Base-by-base conservation (phyloP, 2,888 invertebrate genomes). In the Hermodice carunculata region DNA sequence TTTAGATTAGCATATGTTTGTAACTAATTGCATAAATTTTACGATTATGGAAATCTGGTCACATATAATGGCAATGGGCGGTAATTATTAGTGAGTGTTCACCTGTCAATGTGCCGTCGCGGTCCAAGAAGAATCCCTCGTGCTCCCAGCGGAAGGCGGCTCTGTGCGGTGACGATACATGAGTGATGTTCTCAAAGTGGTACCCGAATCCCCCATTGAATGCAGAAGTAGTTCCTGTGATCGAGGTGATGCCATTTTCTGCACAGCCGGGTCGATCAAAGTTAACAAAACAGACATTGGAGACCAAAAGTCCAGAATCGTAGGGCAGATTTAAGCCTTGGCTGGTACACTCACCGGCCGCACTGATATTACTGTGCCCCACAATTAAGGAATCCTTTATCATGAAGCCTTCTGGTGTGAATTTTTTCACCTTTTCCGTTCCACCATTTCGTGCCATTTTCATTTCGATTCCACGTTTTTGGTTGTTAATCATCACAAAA, bases 31-130 rank as follows among this genome's bases (percentile, higher is more conserved):
- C n/a, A n/a, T n/a, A n/a, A n/a, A n/a, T n/a, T n/a, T n/a, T n/a
- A n/a, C n/a, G n/a, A n/a, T n/a, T n/a, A n/a, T n/a, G n/a, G n/a
- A n/a, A n/a, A n/a, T n/a, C n/a, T n/a, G n/a, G n/a, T n/a, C n/a
- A n/a, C n/a, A n/a, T n/a, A n/a, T n/a, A n/a, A n/a, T n/a, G n/a
- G n/a, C n/a, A n/a, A n/a, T n/a, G n/a, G n/a, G n/a, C 14, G 31
- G 14, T 8, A 28, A 3, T 28, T 8, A 24, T 5, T 5, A 24
- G 17, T 4, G 70, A 75, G 1, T 64, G 28, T 14, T 62, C 56
- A 4, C 76, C 77, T 11, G 75, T 71, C 5, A 83, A 61, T 0
- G 77, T 62, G 1, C 81, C 83, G 64, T 83, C 83, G 0, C 63
- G 5, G 64, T 82, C 84, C 14, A 67, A 26, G 3, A 81, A 54